phyloP scores from a whole-genome alignment of 2,113 vertebrate species.

The Marmota flaviventris region DNA sequence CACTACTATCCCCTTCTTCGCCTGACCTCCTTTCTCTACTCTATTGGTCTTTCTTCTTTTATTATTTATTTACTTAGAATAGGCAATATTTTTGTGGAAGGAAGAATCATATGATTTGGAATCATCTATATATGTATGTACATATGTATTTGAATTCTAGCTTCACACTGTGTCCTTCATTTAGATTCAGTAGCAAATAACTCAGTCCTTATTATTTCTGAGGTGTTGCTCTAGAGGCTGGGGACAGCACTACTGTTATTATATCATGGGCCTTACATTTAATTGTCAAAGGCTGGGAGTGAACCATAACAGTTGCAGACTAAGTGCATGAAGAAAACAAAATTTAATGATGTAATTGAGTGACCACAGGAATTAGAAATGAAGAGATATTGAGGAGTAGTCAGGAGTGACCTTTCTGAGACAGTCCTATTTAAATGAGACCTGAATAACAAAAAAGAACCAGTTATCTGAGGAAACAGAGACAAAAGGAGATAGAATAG shows the following conservation, averaged over 20 bases:
- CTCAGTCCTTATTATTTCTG: neutral
- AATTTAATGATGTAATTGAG: neutral
- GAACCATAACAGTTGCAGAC: neutral
- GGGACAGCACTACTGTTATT: neutral
- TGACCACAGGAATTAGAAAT: neutral
- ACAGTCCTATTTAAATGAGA: neutral
- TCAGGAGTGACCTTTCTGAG: neutral
- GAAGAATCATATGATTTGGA: neutral
- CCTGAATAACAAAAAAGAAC: neutral
- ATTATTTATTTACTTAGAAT: neutral
- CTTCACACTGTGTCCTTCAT: neutral
- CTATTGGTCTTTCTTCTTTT: no score
- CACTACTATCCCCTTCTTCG: no score
- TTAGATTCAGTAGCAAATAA: conserved; percentile 18
- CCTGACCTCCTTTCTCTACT: no score
- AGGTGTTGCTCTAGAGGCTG: neutral
- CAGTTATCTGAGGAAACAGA: neutral
- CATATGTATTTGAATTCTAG: neutral
- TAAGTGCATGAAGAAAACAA: neutral
- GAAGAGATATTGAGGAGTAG: neutral
- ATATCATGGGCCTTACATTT: neutral
- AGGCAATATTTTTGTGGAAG: neutral
- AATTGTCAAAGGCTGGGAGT: conserved; percentile 1
- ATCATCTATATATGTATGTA: neutral
- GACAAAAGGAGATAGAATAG: neutral